Conservation (phyloP, 2,888 invertebrate species). For the Scaptomyza reducta region DNA sequence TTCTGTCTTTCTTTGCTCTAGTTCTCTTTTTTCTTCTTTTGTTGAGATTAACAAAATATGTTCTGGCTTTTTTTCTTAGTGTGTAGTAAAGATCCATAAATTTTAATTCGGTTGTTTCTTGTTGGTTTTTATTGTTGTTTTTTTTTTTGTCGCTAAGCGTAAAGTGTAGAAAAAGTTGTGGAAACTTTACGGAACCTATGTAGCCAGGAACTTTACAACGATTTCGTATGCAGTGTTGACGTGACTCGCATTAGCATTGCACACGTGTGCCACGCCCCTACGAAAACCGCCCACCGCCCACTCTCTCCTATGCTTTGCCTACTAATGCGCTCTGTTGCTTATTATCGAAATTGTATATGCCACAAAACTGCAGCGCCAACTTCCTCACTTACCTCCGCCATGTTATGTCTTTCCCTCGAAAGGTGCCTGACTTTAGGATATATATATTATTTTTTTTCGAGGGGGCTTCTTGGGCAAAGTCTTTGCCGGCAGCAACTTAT, state of each 20-base stretch:
- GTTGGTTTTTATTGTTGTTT: background rate
- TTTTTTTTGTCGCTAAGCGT: constrained; percentile 1
- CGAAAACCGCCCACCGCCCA: background rate
- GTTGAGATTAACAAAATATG: background rate
- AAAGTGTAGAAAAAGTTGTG: constrained; percentile 34
- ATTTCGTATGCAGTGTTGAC: constrained; percentile 77
- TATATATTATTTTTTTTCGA: background rate
- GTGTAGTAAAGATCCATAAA: background rate
- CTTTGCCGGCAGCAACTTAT: constrained; percentile 73
- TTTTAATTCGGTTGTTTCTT: background rate
- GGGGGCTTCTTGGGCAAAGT: constrained; percentile 46
- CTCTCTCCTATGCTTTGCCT: background rate
- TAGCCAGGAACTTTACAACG: constrained; percentile 52
- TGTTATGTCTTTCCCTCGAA: background rate
- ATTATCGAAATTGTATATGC: constrained; percentile 79
- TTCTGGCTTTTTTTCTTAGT: background rate
- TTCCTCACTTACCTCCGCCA: constrained; percentile 44
- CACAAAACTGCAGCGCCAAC: constrained; percentile 63
- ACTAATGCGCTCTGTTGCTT: constrained; percentile 66
- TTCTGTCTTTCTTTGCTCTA: background rate
- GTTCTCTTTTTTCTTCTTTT: background rate
- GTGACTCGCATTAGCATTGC: constrained; percentile 76
- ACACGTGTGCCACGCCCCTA: constrained; percentile 61
- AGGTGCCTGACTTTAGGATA: background rate
- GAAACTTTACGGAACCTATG: constrained; percentile 25